Evolutionary conservation across 1,140 invertebrate genomes (phyloP).

Genomic region (Drosophila orena): DNA sequence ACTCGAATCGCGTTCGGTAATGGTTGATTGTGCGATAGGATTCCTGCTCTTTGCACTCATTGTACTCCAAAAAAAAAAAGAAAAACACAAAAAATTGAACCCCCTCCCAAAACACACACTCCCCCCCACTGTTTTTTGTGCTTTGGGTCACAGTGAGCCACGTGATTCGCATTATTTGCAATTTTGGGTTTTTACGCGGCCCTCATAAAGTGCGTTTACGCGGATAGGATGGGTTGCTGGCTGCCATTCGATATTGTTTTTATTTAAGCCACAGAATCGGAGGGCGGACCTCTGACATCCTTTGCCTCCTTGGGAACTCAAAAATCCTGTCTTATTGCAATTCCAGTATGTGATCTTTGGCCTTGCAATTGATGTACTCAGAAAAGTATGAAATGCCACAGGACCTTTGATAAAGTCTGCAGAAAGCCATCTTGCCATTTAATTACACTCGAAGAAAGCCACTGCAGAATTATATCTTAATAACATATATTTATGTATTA

Average conservation of each 20-base stretch:
- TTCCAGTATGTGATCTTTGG: constrained; percentile 24
- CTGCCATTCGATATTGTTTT: constrained; percentile 48
- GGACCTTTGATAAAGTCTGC: constrained; percentile 13
- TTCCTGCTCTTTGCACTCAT: constrained; percentile 53
- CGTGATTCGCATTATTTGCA: constrained; percentile 82
- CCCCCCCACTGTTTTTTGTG: constrained; percentile 37
- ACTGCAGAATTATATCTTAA: no score
- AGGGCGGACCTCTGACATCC: constrained; percentile 12
- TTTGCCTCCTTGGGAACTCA: background rate
- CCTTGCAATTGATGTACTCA: constrained; percentile 14
- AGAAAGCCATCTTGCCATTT: constrained; percentile 12
- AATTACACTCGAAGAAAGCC: constrained; percentile 15
- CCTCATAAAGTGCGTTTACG: constrained; percentile 44
- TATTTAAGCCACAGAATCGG: constrained; percentile 52
- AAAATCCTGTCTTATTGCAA: constrained; percentile 15
- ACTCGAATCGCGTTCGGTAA: constrained; percentile 76
- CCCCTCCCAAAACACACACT: constrained; percentile 26
- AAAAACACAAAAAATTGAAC: no score
- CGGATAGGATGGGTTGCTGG: no score
- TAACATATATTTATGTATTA: no score
- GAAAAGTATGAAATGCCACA: constrained; percentile 35
- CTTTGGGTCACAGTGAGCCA: constrained; percentile 59
- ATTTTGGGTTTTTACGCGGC: constrained; percentile 75
- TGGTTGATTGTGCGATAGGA: constrained; percentile 73
- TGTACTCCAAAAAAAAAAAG: constrained; percentile 6